phyloP scores from a whole-genome alignment of 2,888 invertebrate genomes.

The Hedychridium roseum region DNA sequence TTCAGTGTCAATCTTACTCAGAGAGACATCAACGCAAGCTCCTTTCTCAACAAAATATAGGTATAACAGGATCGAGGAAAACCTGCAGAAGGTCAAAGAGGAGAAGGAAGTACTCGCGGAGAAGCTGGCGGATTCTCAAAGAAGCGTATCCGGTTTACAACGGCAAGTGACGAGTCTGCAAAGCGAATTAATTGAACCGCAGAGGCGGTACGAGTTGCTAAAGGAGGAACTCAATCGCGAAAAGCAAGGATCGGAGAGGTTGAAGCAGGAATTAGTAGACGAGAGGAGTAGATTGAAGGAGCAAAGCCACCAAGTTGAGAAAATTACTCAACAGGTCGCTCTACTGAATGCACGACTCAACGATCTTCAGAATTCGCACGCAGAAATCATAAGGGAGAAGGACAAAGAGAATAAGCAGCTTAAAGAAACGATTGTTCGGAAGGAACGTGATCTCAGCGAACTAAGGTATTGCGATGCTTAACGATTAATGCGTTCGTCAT shows the following conservation, averaged over 20 bases:
- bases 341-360: slow-evolving; percentile 45
- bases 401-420: slow-evolving; percentile 48
- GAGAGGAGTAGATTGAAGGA: slow-evolving; percentile 45
- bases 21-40: neutral
- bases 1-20: neutral
- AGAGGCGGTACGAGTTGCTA: slow-evolving; percentile 47
- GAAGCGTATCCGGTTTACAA: slow-evolving; percentile 43
- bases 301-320: slow-evolving; percentile 46
- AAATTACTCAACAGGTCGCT: slow-evolving; percentile 43
- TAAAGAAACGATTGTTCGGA: slow-evolving; percentile 41
- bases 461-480: slow-evolving; percentile 37
- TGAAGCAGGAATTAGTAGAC: slow-evolving; percentile 47
- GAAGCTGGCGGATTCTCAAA: slow-evolving; percentile 43
- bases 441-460: slow-evolving; percentile 48
- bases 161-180: slow-evolving; percentile 45
- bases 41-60: slow-evolving; percentile 6
- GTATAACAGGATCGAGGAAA: slow-evolving; percentile 42
- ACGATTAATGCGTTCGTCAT: neutral
- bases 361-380: slow-evolving; percentile 45
- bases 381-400: slow-evolving; percentile 41
- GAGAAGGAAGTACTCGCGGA: slow-evolving; percentile 49
- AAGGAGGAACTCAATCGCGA: slow-evolving; percentile 52
- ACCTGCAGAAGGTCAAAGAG: slow-evolving; percentile 42
- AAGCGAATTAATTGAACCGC: slow-evolving; percentile 53
- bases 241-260: slow-evolving; percentile 37